These are phyloP conservation scores for Nothura maculosa DNA, from an alignment of 2,797 vertebrate species.

Conservation along the genomic window DNA sequence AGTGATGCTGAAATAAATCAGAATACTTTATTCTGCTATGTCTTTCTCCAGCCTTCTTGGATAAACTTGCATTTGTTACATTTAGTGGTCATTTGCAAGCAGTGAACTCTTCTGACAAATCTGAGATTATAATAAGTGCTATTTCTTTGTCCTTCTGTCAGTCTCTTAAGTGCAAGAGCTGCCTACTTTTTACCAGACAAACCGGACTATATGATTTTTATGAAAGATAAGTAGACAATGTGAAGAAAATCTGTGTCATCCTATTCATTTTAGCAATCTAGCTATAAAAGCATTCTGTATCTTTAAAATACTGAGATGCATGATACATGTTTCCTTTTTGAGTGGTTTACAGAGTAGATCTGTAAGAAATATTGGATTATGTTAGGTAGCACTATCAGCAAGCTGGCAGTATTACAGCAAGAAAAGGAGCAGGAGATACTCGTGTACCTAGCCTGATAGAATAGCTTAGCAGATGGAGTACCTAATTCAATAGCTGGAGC, in stretches of 20 bases:
- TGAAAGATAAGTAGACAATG: neutral
- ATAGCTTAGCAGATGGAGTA: neutral
- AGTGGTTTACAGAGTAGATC: neutral
- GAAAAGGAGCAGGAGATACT: neutral
- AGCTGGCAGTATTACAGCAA: neutral
- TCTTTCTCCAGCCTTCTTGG: neutral
- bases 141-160: neutral
- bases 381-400: neutral
- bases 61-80: neutral
- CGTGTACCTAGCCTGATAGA: neutral
- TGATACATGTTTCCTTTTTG: neutral
- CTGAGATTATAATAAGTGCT: neutral
- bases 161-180: neutral
- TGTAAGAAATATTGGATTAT: neutral
- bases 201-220: neutral
- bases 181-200: neutral
- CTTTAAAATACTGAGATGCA: neutral
- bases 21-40: rapidly evolving
- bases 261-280: neutral
- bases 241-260: neutral
- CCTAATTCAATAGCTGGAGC: neutral
- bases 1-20: rapidly evolving
- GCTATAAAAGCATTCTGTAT: neutral
- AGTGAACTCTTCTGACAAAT: neutral
- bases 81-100: rapidly evolving